A percentile compares a stretch with the other conserved stretches of the same genome.
phyloP scores from a whole-genome alignment of 2,888 invertebrate species.

The Metacarcinus magister region DNA sequence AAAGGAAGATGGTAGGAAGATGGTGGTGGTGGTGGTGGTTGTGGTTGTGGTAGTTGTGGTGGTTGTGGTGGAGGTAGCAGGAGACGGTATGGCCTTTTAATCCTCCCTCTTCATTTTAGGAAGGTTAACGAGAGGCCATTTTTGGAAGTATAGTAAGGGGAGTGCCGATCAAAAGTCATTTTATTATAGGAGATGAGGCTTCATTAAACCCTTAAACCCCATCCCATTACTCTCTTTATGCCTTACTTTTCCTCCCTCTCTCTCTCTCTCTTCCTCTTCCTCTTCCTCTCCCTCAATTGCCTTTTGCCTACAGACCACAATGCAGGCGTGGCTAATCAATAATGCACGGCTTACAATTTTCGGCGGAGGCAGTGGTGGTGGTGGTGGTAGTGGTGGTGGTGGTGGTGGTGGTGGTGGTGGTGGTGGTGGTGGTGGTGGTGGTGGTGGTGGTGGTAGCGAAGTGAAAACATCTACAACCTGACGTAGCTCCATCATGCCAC shows the following conservation, averaged over 20 bases:
- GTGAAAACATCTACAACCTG: not conserved
- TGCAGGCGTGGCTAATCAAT: not conserved
- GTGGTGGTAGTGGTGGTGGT: too few relatives aligned
- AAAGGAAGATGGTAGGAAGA: not conserved
- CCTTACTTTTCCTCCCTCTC: not conserved
- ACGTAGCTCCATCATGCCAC: not conserved
- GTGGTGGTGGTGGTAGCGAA: not conserved
- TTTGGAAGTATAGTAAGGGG: not conserved
- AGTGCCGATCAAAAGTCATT: not conserved
- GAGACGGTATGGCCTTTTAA: not conserved
- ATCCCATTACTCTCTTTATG: not conserved
- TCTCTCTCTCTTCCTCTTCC: not conserved
- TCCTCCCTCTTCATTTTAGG: not conserved
- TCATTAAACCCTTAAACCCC: conserved; percentile 28
- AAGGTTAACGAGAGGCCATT: not conserved
- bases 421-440: not conserved
- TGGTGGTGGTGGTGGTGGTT: not conserved
- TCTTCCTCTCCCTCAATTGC: not conserved
- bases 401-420: not conserved
- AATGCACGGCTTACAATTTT: not conserved
- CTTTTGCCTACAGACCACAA: not conserved
- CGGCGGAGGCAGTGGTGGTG: not conserved
- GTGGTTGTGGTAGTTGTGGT: not conserved
- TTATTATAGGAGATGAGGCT: conserved; percentile 5
- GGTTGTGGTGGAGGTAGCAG: not conserved